Base-by-base conservation (phyloP, 2,888 invertebrate genomes). In the Caenorhabditis sulstoni region DNA sequence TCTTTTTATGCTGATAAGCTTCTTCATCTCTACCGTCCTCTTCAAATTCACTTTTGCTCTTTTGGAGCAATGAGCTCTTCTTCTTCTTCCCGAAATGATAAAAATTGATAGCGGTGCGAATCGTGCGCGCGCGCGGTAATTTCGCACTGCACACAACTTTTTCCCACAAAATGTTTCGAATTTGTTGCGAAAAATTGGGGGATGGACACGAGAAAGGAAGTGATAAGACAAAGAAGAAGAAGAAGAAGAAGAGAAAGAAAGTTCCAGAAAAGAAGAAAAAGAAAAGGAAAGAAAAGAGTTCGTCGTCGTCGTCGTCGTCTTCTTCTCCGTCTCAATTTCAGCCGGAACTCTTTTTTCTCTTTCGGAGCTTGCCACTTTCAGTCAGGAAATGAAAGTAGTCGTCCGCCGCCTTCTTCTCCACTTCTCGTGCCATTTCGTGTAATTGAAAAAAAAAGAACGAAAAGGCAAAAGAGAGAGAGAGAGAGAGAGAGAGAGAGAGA, bases 361-460 rank as follows among this genome's bases (percentile, higher is more conserved):
- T 22, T 44, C 41, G 14, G 8, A 11, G 16, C 44, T 44, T 20
- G 35, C 39, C 62, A 29, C 16, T 49, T 50, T 50, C 49, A 16
- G 64, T 11, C 18, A 37, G 50, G 53, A 52, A 52, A 53, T 62
- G n/a, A 62, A 39, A 1, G 18, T 49, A 29, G 29, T 29, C 29
- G 29, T 29, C 4, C 11, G 11, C 41, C 14, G 12, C 41, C 41
- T 11, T 41, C 44, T 41, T 50, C 23, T 11, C 18, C 16, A 20
- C 7, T 37, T 49, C 37, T 35, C 20, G 18, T 47, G 20, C 29
- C 22, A 41, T 41, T 41, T 1, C 29, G 29, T 29, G 29, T 39
- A 62, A 50, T 39, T 22, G 49, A 20, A 50, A 66, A 44, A 53
- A 55, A 12, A 44, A 16, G 20, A 23, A 7, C 16, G 18, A 41